Base-by-base conservation (phyloP, 2,113 vertebrate species). In the Oreochromis tanganicae region DNA sequence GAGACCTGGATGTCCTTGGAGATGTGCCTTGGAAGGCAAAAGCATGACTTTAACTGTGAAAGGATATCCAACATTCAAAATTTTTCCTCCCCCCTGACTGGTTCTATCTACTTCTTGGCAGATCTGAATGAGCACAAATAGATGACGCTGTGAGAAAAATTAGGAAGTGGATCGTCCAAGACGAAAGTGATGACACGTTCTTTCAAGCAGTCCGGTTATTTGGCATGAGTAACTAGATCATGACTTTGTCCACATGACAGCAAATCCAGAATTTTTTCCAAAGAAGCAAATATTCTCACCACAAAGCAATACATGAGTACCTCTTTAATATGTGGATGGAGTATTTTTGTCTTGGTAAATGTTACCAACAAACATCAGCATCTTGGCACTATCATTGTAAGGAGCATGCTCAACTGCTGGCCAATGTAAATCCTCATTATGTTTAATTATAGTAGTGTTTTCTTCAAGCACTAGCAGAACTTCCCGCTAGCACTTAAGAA, bases 1-100 rank as follows among this genome's bases (percentile, higher is more conserved):
- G 90, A 86, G 90, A 92, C 90, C 83, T 92, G 80, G 85, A 91
- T 91, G 87, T 91, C 88, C 87, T 91, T 19, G 1, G 88, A 93
- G 85, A 92, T 82, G 66, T 90, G 85, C 78, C 85, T 89, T 90
- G 91, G 88, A 90, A 88, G 84, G 80, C 73, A 84, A 91, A 82
- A 75, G 84, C 79, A 86, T 71, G 83, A 91, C 80, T 88, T 48
- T 16, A 85, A 68, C 43, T 79, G 34, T 46, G 38, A 55, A 46
- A 52, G 85, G 89, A 48, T 78, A 32, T 89, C 85, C 88, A 92
- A 83, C 57, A 71, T 80, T 85, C 57, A 61, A 34, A 46, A 80
- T 71, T 78, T 80, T 82, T 6, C n/a, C 16, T 41, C 38, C 46
- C 54, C 3, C 4, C 85, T 55, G 66, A 17, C 78, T 41, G 81